Percentiles rank a stretch among this genome's conserved stretches.
Conservation (phyloP, 1,140 invertebrate genomes). For the Drosophila prosaltans region DNA sequence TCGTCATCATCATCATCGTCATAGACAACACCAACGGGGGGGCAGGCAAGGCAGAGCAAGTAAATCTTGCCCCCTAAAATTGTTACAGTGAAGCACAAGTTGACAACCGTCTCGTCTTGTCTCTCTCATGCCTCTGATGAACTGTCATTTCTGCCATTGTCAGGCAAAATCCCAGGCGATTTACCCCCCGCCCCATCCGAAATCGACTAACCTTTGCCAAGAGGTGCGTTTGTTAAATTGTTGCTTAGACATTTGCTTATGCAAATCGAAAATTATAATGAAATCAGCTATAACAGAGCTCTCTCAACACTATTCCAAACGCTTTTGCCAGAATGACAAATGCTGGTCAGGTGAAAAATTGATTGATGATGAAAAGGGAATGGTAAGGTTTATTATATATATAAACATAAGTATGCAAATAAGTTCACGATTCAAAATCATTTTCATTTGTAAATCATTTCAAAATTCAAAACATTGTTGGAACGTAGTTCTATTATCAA, state of each 20-base stretch:
- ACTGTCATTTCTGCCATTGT: conserved; percentile 50
- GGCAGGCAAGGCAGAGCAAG: background rate
- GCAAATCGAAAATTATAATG: conserved; percentile 82
- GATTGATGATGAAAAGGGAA: conserved; percentile 25
- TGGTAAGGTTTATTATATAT: background rate
- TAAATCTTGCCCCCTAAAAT: conserved; percentile 48
- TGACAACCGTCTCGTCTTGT: conserved; percentile 11
- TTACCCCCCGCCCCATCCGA: background rate
- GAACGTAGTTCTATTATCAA: conserved; percentile 32
- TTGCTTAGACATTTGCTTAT: conserved; percentile 75
- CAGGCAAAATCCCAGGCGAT: conserved; percentile 53
- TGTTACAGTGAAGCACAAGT: conserved; percentile 59
- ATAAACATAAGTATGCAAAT: background rate
- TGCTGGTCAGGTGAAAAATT: conserved; percentile 29
- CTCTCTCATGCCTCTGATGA: conserved; percentile 33
- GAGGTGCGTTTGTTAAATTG: conserved; percentile 45
- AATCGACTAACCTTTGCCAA: background rate
- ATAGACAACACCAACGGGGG: background rate
- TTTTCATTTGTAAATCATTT: conserved; percentile 5
- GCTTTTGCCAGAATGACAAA: conserved; percentile 16
- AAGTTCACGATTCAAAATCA: conserved; percentile 7
- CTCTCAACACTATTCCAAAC: conserved; percentile 15
- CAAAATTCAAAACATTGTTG: background rate
- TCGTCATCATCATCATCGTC: background rate
- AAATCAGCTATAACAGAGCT: conserved; percentile 66